Base-by-base conservation (phyloP, 1,140 invertebrate species). In the Geopemphigus sp. region DNA sequence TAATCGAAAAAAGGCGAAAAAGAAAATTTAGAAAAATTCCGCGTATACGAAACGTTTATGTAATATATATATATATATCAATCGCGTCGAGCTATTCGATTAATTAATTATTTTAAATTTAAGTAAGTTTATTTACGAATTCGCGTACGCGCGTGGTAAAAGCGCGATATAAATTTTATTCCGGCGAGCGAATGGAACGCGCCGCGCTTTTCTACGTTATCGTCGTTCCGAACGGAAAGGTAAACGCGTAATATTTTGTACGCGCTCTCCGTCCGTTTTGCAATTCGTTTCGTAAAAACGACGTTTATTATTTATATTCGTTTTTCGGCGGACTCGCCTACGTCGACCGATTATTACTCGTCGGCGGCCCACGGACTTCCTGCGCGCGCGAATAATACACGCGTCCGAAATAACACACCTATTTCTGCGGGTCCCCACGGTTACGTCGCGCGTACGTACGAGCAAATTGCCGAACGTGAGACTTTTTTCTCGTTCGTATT, bases 361-460 rank as follows among this genome's bases (percentile, higher is more conserved):
- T n/a, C 14, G 54, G 24, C 72, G 56, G 32, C 74, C 74, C 74
- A 78, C 74, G 24, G 57, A 78, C 74, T 78, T 78, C 74, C 74
- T 78, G 74, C 47, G 57, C 61, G 50, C 61, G 47, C 22, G 47
- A 61, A 29, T 22, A 61, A 72, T 63, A 78, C 74, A 61, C 74
- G 61, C 73, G 8, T 39, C 32, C 8, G 32, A 39, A 39, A 39
- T 39, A 39, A 39, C 32, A 39, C 32, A 39, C 32, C 32, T 39
- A 39, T 39, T 39, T 39, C 74, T 78, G 53, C 68, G 19, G 24
- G 68, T 54, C 47, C 68, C 68, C 68, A 54, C 68, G 17, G 68
- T 53, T 72, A 15, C 32, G 32, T 39, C 8, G n/a, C n/a, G n/a
- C n/a, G n/a, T n/a, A n/a, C n/a, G 8, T 39, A 39, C 26, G 4